Percentiles rank a stretch among this genome's conserved stretches.
These are phyloP conservation scores for Notocelia uddmanniana DNA, from an alignment of 2,888 invertebrate species.

Conservation along the genomic window DNA sequence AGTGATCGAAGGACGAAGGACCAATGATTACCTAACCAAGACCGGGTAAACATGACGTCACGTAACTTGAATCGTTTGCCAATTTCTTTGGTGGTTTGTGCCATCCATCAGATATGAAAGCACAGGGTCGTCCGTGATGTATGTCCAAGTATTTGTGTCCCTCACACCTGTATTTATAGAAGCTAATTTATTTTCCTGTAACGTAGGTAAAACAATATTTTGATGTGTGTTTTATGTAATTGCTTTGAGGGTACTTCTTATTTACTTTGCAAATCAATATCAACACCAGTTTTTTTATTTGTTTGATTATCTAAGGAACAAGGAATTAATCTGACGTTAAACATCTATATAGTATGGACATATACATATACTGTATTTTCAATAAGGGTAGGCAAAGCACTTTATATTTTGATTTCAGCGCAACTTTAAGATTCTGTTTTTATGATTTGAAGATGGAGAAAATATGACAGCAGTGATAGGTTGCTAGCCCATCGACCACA, in stretches of 20 bases:
- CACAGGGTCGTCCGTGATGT: constrained; percentile 20
- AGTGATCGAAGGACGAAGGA: constrained; percentile 37
- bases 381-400: too few species aligned
- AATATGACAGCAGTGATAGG: too few species aligned
- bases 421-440: too few species aligned
- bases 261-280: not conserved
- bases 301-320: too few species aligned
- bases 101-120: constrained; percentile 39
- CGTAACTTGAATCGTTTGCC: constrained; percentile 32
- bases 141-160: constrained; percentile 1
- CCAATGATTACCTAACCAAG: constrained; percentile 39
- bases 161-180: constrained; percentile 34
- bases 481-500: too few species aligned
- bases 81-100: constrained; percentile 20
- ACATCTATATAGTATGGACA: too few species aligned
- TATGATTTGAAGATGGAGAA: too few species aligned
- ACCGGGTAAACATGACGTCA: constrained; percentile 43
- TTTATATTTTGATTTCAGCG: too few species aligned
- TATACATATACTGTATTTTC: too few species aligned
- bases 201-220: constrained; percentile 18
- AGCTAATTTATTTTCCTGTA: constrained; percentile 13
- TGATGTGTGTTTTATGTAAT: not conserved
- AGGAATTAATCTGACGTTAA: too few species aligned
- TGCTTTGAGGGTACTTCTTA: not conserved
- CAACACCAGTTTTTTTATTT: too few species aligned